Base-by-base conservation (phyloP, 2,113 vertebrate species). In the Lates calcarifer region DNA sequence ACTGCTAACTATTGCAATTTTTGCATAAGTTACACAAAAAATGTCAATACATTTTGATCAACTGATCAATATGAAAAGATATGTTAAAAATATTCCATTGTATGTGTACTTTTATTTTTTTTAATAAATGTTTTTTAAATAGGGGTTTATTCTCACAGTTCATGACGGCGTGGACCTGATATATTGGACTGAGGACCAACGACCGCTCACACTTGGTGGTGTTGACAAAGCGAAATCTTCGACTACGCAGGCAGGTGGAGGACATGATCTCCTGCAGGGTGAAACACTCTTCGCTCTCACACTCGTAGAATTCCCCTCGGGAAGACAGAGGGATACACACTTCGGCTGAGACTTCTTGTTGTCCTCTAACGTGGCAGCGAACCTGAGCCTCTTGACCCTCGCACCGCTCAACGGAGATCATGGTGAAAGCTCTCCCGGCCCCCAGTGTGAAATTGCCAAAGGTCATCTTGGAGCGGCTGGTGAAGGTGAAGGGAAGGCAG, bases 131-230 rank as follows among this genome's bases (percentile, higher is more conserved):
- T 22, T 22, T 47, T 49, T 8, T 8, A 10, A n/a, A 49, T 41
- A 53, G 11, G 11, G 4, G 22, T 10, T 10, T 55, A 0, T 86
- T 94, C 97, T 96, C 83, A 98, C 97, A 57, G 76, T 94, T 95
- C 97, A 98, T 98, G 85, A 96, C 64, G n/a, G 94, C 96, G 0
- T 95, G 85, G 60, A 98, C 79, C 82, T 97, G 90, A 31, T 96
- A 97, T 6, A 95, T 9, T 0, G 97, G 97, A 64, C 20, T 92
- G 74, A 99, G 83, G 29, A 88, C 1, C 20, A 97, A 49, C 0
- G 60, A 1, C 0, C 3, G 35, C 1, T 91, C 77, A 10, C 41
- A n/a, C 33, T 72, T 91, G 1, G 89, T 57, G 2, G 93, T 64
- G 8, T 71, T 68, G 0, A 77, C 31, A 35, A 94, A 94, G 64